Evolutionary conservation across 2,797 vertebrate genomes (phyloP), one percentile per base, ranked within the genome.

Genomic region (Sebastolobus alascanus): DNA sequence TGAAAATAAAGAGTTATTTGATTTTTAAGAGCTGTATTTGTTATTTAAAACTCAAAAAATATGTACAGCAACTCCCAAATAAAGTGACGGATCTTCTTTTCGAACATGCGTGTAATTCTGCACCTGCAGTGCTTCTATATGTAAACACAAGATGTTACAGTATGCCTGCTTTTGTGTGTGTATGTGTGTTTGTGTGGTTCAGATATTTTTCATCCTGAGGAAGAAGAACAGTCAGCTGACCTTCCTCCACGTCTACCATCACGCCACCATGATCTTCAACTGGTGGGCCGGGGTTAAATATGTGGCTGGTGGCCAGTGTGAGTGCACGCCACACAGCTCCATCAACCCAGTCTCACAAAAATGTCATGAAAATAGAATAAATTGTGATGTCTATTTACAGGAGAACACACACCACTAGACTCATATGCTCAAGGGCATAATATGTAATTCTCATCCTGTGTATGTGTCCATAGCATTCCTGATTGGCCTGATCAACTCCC

Each of bases 261-360:
- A 99, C 79, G 96, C 96, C 80, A 98, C 97, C 50, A 99, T 99
- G 98, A 98, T 99, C 89, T 98, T 98, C 27, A 96, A 98, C 93
- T 99, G 97, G 97, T 99, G 97, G 98, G 95, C 97, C 35, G 98
- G 97, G 85, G 97, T 99, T 80, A 99, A 98, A 87, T 99, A 97
- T 94, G 95, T 98, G 43, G 97, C 98, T 50, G 98, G 98, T 46
- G 98, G 98, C 88, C 98, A 99, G 95, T 97, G 98, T 99, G 88
- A 96, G 97, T 95, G 33, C n/a, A 43, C 6, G 6, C 35, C 12
- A 61, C 66, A 46, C 5, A 43, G 37, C 33, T 43, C 43, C 16
- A 46, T 46, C 6, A 10, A 25, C 66, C 13, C 14, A 20, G 40
- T 46, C 27, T 52, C 37, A 55, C 29, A 66, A 56, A 8, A 73